Evolutionary conservation across 2,113 vertebrate species (phyloP).

Genomic region (Aviceda subcristata): DNA sequence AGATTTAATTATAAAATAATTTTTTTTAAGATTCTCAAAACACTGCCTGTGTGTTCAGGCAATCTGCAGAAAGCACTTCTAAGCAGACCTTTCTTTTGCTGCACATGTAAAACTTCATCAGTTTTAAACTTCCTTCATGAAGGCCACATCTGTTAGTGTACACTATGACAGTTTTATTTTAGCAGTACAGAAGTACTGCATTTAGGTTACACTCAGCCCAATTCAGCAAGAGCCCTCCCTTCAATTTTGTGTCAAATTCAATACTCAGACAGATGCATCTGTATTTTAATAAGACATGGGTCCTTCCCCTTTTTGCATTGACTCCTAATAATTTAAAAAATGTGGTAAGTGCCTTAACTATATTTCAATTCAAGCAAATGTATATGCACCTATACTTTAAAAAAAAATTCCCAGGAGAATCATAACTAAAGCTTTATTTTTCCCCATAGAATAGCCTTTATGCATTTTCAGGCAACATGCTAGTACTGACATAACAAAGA

Average conservation of each 20-base stretch:
- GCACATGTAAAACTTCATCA: background rate
- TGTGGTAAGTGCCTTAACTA: background rate
- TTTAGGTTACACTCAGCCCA: background rate
- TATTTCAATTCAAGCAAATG: background rate
- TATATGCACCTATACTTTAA: background rate
- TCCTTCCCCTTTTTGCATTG: background rate
- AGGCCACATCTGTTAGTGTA: background rate
- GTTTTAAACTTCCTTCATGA: background rate
- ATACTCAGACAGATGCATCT: background rate
- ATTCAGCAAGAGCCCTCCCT: background rate
- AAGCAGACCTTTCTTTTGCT: background rate
- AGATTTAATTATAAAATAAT: background rate
- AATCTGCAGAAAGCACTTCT: background rate
- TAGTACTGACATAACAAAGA: background rate
- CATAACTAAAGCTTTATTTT: background rate
- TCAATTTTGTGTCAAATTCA: background rate
- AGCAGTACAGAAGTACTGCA: background rate
- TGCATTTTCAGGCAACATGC: background rate
- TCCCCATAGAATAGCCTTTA: background rate
- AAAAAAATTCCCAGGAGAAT: background rate
- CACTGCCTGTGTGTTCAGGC: background rate
- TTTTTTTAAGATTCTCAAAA: background rate
- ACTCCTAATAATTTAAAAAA: background rate
- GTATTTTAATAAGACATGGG: background rate
- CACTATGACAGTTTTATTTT: background rate